These are phyloP conservation scores for Ispidina picta DNA, from an alignment of 2,797 vertebrate genomes.

Conservation along the genomic window DNA sequence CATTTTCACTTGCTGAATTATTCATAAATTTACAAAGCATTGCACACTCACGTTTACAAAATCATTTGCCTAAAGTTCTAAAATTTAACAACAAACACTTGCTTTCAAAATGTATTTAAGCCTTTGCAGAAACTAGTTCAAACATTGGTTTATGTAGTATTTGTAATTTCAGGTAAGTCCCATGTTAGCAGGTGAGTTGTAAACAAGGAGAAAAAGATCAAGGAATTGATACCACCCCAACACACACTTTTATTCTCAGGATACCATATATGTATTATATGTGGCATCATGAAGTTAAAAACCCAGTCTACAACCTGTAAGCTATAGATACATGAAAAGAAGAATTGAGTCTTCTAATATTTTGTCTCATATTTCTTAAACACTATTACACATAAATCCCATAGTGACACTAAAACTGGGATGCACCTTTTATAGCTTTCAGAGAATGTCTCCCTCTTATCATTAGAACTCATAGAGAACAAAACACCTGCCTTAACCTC, in stretches of 20 bases:
- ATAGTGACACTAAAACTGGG: background rate
- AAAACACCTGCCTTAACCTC: background rate
- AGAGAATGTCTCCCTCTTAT: background rate
- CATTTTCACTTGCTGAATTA: background rate
- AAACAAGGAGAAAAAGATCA: background rate
- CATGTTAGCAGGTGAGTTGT: background rate
- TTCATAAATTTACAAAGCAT: background rate
- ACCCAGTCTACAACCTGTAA: background rate
- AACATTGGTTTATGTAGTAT: background rate
- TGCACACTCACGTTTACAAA: background rate
- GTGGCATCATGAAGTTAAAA: background rate
- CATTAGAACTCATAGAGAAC: background rate
- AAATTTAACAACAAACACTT: background rate
- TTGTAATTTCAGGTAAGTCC: background rate
- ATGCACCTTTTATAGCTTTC: background rate
- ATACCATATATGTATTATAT: rapidly evolving
- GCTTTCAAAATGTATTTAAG: background rate
- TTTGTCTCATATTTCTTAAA: background rate
- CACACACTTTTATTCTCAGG: background rate
- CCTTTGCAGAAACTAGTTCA: background rate
- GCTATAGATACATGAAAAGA: background rate
- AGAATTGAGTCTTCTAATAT: background rate
- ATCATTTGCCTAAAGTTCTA: background rate
- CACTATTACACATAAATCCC: background rate
- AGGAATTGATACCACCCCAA: background rate